Base-by-base conservation (phyloP, 2,888 invertebrate genomes). In the Nomada flava region DNA sequence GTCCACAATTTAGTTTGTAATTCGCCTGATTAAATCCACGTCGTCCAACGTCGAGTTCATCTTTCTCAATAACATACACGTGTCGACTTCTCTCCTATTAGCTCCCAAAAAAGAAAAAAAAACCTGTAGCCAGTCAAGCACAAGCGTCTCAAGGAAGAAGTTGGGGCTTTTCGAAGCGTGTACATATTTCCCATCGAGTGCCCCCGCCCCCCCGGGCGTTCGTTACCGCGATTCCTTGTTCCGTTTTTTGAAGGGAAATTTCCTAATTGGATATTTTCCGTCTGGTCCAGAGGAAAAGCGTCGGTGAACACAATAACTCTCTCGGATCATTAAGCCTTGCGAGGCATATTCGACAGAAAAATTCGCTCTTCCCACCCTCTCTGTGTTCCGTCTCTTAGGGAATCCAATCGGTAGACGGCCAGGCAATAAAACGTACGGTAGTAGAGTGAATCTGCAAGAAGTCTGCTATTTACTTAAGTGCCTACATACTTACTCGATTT, bases 401-500 rank as follows among this genome's bases (percentile, higher is more conserved):
- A 50, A 65, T 71, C 23, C 64, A 65, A 65, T 76, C 70, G 53
- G 47, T n/a, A 9, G 13, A 47, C 26, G 18, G 59, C 62, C 20
- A 42, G 29, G 47, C n/a, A 52, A 65, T 64, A 50, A 57, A 67
- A 63, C 47, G 23, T 36, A 67, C 52, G 57, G 59, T 23, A 26
- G 20, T 10, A 42, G 18, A 55, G 70, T 50, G 64, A 53, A 72
- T 69, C 68, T 59, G 63, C 53, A 47, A 64, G 36, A 42, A 52
- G 55, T 72, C 63, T n/a, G 72, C 72, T 82, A 67, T 74, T 82
- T 76, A 47, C 65, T 74, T 75, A 78, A 84, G 79, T 68, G 57
- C 36, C 71, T 79, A 81, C 70, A 79, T 86, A 83, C 80, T 86
- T 86, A 75, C 74, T 57, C 59, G 69, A 76, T 67, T 68, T 62